Evolutionary conservation across 2,797 vertebrate genomes (phyloP), one percentile per base, ranked within the genome.

Genomic region (Petrocephalus sullivani): DNA sequence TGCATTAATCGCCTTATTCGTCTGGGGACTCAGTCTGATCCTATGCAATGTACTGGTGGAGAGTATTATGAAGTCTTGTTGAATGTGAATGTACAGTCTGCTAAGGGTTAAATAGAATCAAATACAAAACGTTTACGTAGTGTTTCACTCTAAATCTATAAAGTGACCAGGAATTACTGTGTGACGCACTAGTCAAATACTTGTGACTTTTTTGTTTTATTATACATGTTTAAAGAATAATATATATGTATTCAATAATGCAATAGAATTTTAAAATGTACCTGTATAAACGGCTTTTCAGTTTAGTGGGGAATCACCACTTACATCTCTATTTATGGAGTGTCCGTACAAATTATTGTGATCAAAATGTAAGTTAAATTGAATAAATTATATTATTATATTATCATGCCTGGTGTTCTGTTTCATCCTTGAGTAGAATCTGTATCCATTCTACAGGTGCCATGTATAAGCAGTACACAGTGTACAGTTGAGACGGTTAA

Each of bases 371-470:
- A 86, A 90, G 90, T 87, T 93, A 87, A 92, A 90, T 92, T 90
- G 81, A 96, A 95, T 95, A 95, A 95, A 96, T 93, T 83, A 91
- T 93, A 93, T 94, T 90, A 91, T 94, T 95, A 46, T 94, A 93
- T 89, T 93, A 75, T 88, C 57, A 86, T n/a, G 19, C 87, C 89
- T 91, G 93, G 91, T 61, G 90, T 56, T 89, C 92, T 87, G 78
- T 88, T 87, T 78, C 12, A 60, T 56, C 61, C 84, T 51, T 84
- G 53, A 58, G 23, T 87, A 54, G 53, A 23, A 67, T 16, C 3
- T 21, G 21, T 83, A 54, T 83, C 41, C 49, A 64, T 57, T 9
- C 56, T 58, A 58, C 57, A n/a, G 16, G 16, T 4, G 19, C 16
- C 57, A 6, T n/a, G 19, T 67, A 9, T 67, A 67, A 23, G 16